phyloP scores from a whole-genome alignment of 2,888 invertebrate species.

The Trichogramma dendrolimi region DNA sequence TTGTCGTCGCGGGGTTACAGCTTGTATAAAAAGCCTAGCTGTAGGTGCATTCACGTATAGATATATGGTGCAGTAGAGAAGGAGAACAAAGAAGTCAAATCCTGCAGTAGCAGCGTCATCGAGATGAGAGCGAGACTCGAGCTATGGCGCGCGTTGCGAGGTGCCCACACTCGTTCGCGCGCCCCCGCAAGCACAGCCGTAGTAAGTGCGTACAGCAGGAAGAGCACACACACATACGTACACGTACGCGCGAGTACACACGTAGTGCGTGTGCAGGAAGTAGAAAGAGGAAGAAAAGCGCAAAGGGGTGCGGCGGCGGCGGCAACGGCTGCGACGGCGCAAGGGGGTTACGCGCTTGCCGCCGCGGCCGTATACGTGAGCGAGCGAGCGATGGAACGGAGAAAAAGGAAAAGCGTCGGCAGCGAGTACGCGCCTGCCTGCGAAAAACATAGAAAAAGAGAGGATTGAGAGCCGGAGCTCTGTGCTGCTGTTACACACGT shows the following conservation, averaged over 20 bases:
- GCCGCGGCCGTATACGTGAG: neutral
- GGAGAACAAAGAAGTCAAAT: conserved; percentile 33
- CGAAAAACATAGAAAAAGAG: conserved; percentile 24
- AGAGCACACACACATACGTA: neutral
- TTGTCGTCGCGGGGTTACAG: too few relatives aligned
- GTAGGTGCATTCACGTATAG: conserved; percentile 6
- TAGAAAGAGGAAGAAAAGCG: conserved; percentile 33
- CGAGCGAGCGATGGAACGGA: neutral
- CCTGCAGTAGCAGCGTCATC: conserved; percentile 17
- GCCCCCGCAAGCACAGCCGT: neutral
- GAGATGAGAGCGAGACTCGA: too few relatives aligned
- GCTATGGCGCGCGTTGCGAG: too few relatives aligned
- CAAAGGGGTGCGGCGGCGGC: conserved; percentile 3
- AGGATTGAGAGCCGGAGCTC: conserved; percentile 6
- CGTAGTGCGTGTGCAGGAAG: conserved; percentile 10
- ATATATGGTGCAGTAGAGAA: conserved; percentile 15
- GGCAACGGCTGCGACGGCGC: too few relatives aligned
- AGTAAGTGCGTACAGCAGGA: conserved; percentile 12
- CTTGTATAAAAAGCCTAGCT: too few relatives aligned
- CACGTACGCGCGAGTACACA: too few relatives aligned
- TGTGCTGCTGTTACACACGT: too few relatives aligned
- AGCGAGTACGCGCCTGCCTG: too few relatives aligned
- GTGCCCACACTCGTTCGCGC: too few relatives aligned
- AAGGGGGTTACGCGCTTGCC: too few relatives aligned
- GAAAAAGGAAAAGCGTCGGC: neutral